Evolutionary conservation across 2,113 vertebrate genomes (phyloP).

Genomic region (Piprites chloris): DNA sequence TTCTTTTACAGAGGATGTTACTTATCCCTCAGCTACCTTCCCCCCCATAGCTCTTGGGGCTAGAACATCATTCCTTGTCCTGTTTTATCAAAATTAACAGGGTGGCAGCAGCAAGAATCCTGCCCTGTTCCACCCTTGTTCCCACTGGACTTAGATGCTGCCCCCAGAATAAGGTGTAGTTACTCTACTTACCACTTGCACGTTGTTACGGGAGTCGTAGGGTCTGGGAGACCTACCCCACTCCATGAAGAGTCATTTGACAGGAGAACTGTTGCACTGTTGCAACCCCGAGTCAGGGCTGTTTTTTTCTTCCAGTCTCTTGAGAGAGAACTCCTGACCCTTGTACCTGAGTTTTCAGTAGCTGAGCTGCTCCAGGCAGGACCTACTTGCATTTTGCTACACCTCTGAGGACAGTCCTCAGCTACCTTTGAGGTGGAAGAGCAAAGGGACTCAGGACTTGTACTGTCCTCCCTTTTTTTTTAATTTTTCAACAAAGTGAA

Average conservation of each 20-base stretch:
- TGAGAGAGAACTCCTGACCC: background rate
- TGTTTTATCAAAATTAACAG: background rate
- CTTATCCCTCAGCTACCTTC: background rate
- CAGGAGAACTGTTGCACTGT: background rate
- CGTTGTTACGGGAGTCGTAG: fast-evolving
- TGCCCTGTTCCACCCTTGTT: background rate
- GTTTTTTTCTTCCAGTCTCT: background rate
- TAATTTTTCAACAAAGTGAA: background rate
- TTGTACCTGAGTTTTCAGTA: background rate
- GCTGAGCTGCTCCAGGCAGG: background rate
- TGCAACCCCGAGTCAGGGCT: background rate
- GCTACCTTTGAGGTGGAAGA: background rate
- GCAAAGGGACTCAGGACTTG: background rate
- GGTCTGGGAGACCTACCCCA: background rate
- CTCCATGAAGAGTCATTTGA: background rate
- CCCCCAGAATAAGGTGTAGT: background rate
- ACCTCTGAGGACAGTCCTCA: background rate
- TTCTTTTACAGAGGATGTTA: background rate
- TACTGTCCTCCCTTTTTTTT: background rate
- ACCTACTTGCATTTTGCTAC: background rate
- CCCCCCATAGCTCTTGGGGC: background rate
- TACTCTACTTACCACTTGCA: background rate
- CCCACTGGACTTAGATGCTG: fast-evolving
- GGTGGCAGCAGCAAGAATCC: background rate
- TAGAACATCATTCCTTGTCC: background rate